A percentile compares a stretch with the other conserved stretches of the same genome.
Evolutionary conservation across 2,888 invertebrate genomes (phyloP).

Genomic region (Eristalis arbustorum): DNA sequence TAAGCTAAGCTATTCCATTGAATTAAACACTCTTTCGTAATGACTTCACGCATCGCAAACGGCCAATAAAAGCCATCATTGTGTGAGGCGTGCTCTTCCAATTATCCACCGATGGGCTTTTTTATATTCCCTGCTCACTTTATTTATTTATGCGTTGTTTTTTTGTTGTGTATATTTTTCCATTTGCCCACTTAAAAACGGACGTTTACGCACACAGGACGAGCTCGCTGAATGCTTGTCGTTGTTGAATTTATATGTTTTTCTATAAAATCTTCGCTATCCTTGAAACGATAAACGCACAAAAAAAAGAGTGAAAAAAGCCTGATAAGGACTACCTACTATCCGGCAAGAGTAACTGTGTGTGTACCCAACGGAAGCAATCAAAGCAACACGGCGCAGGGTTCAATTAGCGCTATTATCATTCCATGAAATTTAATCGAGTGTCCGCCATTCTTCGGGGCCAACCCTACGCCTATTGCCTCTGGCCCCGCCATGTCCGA

Average conservation of each 20-base stretch:
- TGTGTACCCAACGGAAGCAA: not conserved
- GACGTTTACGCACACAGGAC: not conserved
- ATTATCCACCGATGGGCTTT: not conserved
- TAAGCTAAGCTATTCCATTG: not conserved
- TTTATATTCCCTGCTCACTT: not conserved
- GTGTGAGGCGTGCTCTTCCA: slow-evolving; percentile 5
- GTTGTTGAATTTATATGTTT: slow-evolving; percentile 1
- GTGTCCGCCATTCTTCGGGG: not conserved
- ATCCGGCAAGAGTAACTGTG: not conserved
- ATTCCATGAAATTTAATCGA: slow-evolving; percentile 44
- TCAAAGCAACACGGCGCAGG: slow-evolving; percentile 18
- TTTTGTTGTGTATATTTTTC: not conserved
- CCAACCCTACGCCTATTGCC: not conserved
- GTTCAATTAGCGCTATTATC: slow-evolving; percentile 43
- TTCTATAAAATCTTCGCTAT: not conserved
- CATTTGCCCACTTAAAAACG: not conserved
- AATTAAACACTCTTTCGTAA: slow-evolving; percentile 5
- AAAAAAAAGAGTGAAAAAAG: not conserved
- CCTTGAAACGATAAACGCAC: not conserved
- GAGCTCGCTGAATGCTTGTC: not conserved
- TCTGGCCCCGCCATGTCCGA: not conserved
- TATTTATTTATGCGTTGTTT: not conserved
- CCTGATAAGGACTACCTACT: not conserved
- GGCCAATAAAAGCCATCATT: slow-evolving; percentile 3
- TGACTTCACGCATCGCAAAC: slow-evolving; percentile 1